Conservation (phyloP, 1,140 invertebrate genomes). For the Triops cancriformis region DNA sequence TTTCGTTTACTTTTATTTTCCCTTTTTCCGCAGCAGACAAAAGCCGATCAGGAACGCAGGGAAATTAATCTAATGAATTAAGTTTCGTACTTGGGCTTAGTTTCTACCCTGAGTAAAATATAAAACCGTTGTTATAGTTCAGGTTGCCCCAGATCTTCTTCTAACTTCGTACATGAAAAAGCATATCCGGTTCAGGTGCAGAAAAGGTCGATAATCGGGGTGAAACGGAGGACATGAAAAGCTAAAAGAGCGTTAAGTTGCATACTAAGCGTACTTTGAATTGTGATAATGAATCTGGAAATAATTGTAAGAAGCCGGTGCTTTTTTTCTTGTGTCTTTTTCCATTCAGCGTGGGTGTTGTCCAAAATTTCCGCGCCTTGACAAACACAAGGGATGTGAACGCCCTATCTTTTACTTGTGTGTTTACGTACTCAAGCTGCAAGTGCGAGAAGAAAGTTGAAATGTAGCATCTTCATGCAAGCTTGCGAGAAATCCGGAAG, state of each 20-base stretch:
- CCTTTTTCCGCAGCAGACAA: no score
- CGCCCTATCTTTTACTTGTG: conserved; percentile 1
- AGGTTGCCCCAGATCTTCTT: no score
- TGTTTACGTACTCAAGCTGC: not conserved
- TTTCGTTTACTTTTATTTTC: no score
- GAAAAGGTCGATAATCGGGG: not conserved
- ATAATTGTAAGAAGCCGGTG: not conserved
- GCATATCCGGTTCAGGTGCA: no score
- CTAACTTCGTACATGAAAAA: no score
- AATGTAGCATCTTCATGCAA: conserved; percentile 1
- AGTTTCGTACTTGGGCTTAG: no score
- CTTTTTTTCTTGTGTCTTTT: not conserved
- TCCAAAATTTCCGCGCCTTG: not conserved
- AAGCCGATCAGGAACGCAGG: no score
- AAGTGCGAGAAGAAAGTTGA: not conserved
- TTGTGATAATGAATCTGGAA: not conserved
- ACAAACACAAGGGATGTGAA: not conserved
- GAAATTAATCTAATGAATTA: no score
- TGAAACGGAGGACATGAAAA: not conserved
- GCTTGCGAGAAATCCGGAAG: not conserved
- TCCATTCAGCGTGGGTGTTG: not conserved
- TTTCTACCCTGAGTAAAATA: no score
- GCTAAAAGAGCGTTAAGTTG: not conserved
- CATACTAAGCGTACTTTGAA: not conserved
- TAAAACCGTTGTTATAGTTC: no score